phyloP scores from a whole-genome alignment of 2,113 vertebrate genomes.

The Campylomormyrus numenius region DNA sequence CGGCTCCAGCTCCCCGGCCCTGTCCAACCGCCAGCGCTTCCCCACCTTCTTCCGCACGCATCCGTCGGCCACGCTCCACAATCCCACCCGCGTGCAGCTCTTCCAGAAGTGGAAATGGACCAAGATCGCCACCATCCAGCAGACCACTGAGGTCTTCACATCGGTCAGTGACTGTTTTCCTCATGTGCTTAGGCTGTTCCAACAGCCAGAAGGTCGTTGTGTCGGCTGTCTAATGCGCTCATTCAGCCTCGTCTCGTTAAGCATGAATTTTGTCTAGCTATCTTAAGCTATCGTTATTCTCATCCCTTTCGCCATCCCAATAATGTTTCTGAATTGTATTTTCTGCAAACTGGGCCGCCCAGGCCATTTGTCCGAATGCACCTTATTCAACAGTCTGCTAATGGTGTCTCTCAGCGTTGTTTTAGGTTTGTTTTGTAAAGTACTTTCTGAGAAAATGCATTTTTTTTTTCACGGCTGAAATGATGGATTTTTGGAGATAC shows the following conservation, averaged over 20 bases:
- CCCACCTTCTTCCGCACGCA: slow-evolving; percentile 92
- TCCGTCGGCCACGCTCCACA: slow-evolving; percentile 87
- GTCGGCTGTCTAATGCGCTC: neutral
- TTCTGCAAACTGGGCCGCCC: neutral
- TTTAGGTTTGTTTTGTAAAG: neutral
- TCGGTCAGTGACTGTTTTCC: slow-evolving; percentile 64
- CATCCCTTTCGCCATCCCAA: neutral
- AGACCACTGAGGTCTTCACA: slow-evolving; percentile 93
- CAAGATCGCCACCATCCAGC: slow-evolving; percentile 94
- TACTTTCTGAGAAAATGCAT: neutral
- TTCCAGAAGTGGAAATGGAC: slow-evolving; percentile 96
- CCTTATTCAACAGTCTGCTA: neutral
- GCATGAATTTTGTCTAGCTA: neutral
- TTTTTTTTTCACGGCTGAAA: neutral
- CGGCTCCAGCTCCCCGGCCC: slow-evolving; percentile 84
- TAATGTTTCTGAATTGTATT: neutral
- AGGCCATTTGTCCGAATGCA: neutral
- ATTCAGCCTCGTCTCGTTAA: neutral
- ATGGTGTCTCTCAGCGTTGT: neutral
- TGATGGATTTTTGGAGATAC: neutral
- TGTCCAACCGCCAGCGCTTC: slow-evolving; percentile 88
- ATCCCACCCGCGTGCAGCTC: slow-evolving; percentile 85
- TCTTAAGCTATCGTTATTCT: neutral
- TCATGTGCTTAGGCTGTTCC: neutral
- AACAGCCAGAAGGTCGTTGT: neutral